Evolutionary conservation across 2,888 invertebrate species (phyloP).

Genomic region (Dendrolimus houi): DNA sequence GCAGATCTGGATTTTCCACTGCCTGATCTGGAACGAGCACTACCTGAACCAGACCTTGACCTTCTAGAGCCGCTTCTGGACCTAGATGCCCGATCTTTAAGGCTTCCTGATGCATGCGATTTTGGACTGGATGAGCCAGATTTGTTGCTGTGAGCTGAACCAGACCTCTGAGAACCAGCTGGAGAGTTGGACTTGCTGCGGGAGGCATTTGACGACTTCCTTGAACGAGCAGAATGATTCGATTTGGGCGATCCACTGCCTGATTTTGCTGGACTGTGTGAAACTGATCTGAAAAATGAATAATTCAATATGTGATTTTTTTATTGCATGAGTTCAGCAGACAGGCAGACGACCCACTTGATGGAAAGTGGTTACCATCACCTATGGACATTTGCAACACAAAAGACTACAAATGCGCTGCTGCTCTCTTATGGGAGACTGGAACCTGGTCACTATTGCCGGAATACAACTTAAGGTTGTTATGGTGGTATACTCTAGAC

Average conservation of each 20-base stretch:
- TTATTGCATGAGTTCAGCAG: too few species aligned
- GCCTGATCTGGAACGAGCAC: slow-evolving; percentile 43
- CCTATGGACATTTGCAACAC: too few species aligned
- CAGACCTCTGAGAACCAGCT: slow-evolving; percentile 52
- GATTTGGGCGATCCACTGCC: slow-evolving; percentile 65
- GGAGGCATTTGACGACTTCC: slow-evolving; percentile 53
- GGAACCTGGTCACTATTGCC: too few species aligned
- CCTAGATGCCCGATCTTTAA: slow-evolving; percentile 39
- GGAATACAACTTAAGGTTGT: too few species aligned
- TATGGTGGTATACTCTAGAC: too few species aligned
- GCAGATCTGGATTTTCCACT: slow-evolving; percentile 35
- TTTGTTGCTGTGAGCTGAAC: slow-evolving; percentile 60
- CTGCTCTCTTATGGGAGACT: too few species aligned
- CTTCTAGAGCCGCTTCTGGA: slow-evolving; percentile 55
- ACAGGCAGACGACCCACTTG: too few species aligned
- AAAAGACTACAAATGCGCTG: too few species aligned
- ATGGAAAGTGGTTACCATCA: too few species aligned
- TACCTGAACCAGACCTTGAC: slow-evolving; percentile 41
- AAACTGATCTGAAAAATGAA: slow-evolving; percentile 41
- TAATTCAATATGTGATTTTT: too few species aligned
- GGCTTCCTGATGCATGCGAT: slow-evolving; percentile 59
- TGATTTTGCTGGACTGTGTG: slow-evolving; percentile 54
- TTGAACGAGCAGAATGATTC: slow-evolving; percentile 42
- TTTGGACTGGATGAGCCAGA: slow-evolving; percentile 63
- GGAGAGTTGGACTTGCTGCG: slow-evolving; percentile 66